These are phyloP conservation scores for Calonectris borealis DNA, from an alignment of 2,113 vertebrate species.

Conservation along the genomic window DNA sequence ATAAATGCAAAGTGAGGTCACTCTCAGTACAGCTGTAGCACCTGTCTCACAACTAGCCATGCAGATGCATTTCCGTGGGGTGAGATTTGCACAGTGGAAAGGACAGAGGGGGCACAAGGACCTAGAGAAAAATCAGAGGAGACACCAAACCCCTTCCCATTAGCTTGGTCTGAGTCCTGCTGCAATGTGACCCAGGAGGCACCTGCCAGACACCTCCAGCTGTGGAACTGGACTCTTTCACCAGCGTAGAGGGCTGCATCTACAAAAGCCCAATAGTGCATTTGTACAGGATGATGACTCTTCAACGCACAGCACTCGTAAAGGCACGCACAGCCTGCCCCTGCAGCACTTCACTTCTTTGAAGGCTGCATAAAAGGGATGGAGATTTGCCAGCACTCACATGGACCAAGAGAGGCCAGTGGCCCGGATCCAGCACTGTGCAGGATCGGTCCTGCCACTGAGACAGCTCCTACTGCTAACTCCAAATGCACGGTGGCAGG, in stretches of 20 bases:
- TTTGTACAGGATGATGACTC: fast-evolving
- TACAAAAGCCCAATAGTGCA: fast-evolving
- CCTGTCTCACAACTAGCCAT: background rate
- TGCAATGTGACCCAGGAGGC: fast-evolving
- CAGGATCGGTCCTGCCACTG: fast-evolving
- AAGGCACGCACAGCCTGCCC: background rate
- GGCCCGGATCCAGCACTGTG: background rate
- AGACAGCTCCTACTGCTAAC: background rate
- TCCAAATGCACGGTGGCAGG: fast-evolving
- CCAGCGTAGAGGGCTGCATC: fast-evolving
- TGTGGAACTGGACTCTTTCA: background rate
- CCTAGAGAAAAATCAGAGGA: background rate
- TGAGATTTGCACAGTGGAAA: background rate
- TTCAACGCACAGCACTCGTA: background rate
- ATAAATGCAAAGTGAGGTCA: constrained; percentile 42
- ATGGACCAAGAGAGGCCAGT: background rate
- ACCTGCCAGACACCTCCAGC: background rate
- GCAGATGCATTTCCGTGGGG: background rate
- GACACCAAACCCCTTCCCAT: background rate
- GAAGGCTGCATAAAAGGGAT: background rate
- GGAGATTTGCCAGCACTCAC: background rate
- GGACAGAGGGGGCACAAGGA: background rate
- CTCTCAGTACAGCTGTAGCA: background rate
- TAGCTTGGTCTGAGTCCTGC: background rate
- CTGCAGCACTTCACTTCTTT: background rate